phyloP scores from a whole-genome alignment of 1,140 invertebrate species.

The Zaprionus capensis region DNA sequence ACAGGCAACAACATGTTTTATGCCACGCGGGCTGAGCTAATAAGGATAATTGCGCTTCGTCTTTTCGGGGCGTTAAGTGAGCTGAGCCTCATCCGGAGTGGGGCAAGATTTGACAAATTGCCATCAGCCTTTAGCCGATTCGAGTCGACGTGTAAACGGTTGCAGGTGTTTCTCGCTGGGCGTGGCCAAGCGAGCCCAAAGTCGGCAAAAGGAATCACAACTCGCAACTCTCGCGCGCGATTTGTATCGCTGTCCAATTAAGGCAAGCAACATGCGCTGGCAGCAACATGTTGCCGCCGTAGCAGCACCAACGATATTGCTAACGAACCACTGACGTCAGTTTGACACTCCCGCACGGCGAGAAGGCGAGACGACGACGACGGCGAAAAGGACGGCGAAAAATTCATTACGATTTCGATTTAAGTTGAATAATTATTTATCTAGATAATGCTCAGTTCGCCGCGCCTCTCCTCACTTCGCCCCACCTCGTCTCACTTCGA shows the following conservation, averaged over 20 bases:
- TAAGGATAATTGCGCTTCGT: conserved; percentile 72
- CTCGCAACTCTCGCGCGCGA: conserved; percentile 32
- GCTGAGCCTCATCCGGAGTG: conserved; percentile 14
- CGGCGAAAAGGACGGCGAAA: conserved; percentile 42
- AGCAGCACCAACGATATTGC: conserved; percentile 58
- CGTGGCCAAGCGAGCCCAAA: conserved; percentile 47
- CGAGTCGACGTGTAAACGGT: conserved; percentile 78
- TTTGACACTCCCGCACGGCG: conserved; percentile 73
- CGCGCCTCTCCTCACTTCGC: neutral
- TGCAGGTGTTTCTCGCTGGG: conserved; percentile 76
- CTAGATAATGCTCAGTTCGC: conserved; percentile 69
- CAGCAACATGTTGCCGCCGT: conserved; percentile 69
- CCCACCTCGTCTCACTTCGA: conserved; percentile 14
- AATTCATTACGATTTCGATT: conserved; percentile 83
- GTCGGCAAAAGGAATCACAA: conserved; percentile 15
- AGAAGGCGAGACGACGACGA: conserved; percentile 20
- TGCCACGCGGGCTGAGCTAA: conserved; percentile 68
- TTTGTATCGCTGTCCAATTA: conserved; percentile 82
- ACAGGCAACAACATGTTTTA: conserved; percentile 49
- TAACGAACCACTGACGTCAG: conserved; percentile 81
- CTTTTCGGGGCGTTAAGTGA: conserved; percentile 66
- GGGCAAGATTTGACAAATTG: conserved; percentile 75
- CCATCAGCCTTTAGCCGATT: conserved; percentile 58
- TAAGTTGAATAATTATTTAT: conserved; percentile 83
- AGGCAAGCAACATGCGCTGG: conserved; percentile 67